These are phyloP conservation scores for Ophion ventricosus DNA, from an alignment of 2,888 invertebrate genomes.

Conservation along the genomic window DNA sequence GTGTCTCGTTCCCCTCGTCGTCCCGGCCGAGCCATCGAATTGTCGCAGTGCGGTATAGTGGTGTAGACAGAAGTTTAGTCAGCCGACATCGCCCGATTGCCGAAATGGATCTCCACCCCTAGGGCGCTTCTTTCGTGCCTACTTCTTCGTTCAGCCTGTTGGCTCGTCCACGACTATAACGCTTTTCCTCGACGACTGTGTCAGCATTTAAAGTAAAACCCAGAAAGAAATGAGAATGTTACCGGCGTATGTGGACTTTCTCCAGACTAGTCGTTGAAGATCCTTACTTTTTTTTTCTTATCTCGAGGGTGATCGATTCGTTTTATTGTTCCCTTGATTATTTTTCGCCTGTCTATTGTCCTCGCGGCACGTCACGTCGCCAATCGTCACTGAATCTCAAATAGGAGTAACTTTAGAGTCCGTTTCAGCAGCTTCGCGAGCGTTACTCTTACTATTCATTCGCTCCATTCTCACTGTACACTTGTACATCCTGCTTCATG, in stretches of 20 bases:
- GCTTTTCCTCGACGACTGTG: constrained; percentile 69
- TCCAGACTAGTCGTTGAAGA: constrained; percentile 26
- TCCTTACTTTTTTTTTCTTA: constrained; percentile 37
- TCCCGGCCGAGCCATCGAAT: constrained; percentile 78
- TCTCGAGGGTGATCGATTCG: background rate
- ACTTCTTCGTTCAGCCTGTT: constrained; percentile 33
- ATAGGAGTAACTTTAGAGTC: constrained; percentile 31
- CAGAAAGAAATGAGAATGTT: constrained; percentile 26
- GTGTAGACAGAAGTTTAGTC: constrained; percentile 76
- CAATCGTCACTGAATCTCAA: constrained; percentile 30
- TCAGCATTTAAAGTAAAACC: constrained; percentile 66
- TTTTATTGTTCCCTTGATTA: background rate
- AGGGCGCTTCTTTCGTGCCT: constrained; percentile 45
- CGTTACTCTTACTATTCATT: constrained; percentile 51
- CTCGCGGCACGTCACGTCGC: constrained; percentile 3
- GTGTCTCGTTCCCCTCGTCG: constrained; percentile 38
- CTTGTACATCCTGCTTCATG: constrained; percentile 60
- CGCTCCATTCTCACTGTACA: constrained; percentile 58
- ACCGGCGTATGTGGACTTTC: constrained; percentile 25
- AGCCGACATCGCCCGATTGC: constrained; percentile 65
- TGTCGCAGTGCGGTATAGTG: constrained; percentile 81
- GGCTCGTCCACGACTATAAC: constrained; percentile 38
- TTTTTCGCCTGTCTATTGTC: constrained; percentile 25
- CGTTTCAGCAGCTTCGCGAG: constrained; percentile 52
- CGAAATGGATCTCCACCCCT: constrained; percentile 66